Percentiles rank a stretch among this genome's conserved stretches.
Evolutionary conservation across 2,888 invertebrate species (phyloP).

Genomic region (Conops quadrifasciatus): DNA sequence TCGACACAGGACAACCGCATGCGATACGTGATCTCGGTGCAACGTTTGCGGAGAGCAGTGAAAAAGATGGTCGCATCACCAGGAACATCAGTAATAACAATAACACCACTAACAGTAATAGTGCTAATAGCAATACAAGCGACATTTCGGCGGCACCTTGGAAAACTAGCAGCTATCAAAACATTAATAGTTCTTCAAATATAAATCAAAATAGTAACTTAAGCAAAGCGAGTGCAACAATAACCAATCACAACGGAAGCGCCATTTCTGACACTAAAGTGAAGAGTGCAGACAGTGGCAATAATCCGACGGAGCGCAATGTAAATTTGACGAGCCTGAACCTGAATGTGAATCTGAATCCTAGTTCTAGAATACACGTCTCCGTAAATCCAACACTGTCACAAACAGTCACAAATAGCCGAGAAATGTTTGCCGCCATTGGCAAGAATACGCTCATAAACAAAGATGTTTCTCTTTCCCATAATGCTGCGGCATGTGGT

Average conservation of each 20-base stretch:
- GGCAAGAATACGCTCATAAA: not conserved
- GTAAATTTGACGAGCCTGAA: slow-evolving; percentile 20
- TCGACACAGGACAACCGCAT: slow-evolving; percentile 69
- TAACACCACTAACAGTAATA: slow-evolving; percentile 44
- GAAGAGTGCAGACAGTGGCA: slow-evolving; percentile 14
- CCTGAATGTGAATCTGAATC: too few species aligned
- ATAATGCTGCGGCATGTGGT: slow-evolving; percentile 14
- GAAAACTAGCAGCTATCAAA: slow-evolving; percentile 49
- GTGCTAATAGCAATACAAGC: slow-evolving; percentile 27
- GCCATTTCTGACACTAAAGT: slow-evolving; percentile 21
- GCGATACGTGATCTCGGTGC: slow-evolving; percentile 61
- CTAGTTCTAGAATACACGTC: slow-evolving; percentile 19
- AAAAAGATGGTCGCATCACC: slow-evolving; percentile 42
- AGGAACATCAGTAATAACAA: slow-evolving; percentile 44
- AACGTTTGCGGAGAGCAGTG: slow-evolving; percentile 45
- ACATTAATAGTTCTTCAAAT: slow-evolving; percentile 34
- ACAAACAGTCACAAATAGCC: slow-evolving; percentile 20
- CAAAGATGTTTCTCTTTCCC: slow-evolving; percentile 22
- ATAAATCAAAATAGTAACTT: slow-evolving; percentile 34
- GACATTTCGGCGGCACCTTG: slow-evolving; percentile 43
- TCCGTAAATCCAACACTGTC: slow-evolving; percentile 25
- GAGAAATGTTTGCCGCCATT: not conserved
- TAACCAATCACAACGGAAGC: slow-evolving; percentile 42
- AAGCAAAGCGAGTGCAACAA: slow-evolving; percentile 39
- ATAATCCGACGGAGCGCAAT: slow-evolving; percentile 21